A percentile compares a stretch with the other conserved stretches of the same genome.
Evolutionary conservation across 2,888 invertebrate species (phyloP).

Genomic region (Polia nebulosa): DNA sequence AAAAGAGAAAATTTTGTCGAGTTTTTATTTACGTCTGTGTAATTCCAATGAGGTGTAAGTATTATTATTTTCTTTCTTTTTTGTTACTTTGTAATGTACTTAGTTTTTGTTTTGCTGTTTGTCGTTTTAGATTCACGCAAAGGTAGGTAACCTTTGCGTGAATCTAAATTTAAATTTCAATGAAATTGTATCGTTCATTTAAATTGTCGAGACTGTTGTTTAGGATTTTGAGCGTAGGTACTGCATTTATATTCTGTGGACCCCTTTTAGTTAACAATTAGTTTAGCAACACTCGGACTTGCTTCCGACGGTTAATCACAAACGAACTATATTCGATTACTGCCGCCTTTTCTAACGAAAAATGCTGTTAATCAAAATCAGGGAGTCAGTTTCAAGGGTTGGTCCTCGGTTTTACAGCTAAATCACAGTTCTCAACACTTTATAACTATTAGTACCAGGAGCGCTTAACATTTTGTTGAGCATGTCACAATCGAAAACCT

Average conservation of each 20-base stretch:
- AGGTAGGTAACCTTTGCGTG: no score
- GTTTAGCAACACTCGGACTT: no score
- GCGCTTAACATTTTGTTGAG: not conserved
- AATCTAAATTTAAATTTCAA: no score
- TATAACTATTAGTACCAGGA: not conserved
- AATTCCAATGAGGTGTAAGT: no score
- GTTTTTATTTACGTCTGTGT: not conserved
- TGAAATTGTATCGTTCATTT: constrained; percentile 17
- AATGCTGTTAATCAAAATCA: not conserved
- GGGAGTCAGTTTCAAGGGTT: not conserved
- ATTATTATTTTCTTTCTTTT: no score
- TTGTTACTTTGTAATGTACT: no score
- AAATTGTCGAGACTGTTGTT: not conserved
- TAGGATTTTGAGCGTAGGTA: not conserved
- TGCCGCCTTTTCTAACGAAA: not conserved
- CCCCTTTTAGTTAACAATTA: no score
- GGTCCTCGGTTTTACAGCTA: not conserved
- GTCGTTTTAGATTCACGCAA: no score
- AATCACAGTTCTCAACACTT: not conserved
- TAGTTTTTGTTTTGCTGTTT: no score
- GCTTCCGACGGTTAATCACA: no score
- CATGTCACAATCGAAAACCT: not conserved
- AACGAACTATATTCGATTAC: no score
- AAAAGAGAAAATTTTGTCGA: not conserved
- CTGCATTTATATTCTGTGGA: no score